Base-by-base conservation (phyloP, 2,888 invertebrate species). In the Sinopyrophorus schimmeli region DNA sequence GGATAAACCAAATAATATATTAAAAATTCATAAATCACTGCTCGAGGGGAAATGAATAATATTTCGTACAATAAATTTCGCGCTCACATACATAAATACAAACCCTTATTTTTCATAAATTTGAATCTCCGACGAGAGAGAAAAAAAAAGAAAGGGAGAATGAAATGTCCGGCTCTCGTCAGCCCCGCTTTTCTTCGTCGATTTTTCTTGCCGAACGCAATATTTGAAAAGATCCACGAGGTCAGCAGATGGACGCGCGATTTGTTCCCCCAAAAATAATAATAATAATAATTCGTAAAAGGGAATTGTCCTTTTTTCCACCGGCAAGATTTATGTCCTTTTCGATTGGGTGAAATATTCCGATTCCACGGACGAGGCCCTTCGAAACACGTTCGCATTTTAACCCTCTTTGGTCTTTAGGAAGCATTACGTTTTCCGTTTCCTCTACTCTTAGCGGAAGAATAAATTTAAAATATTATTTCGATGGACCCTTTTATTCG, bases 311-410 rank as follows among this genome's bases (percentile, higher is more conserved):
- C n/a, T n/a, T n/a, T n/a, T n/a, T n/a, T n/a, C n/a, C n/a, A n/a
- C n/a, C n/a, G n/a, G 46, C 50, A 27, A 52, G 54, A 56, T 56
- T 54, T 54, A 56, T 54, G 53, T 56, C 51, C 40, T 46, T 47
- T 43, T 41, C 51, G 40, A 42, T 31, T 44, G 50, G 34, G 39
- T 55, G 53, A 56, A 51, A 56, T 56, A 56, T 56, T 56, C 46
- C 51, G 54, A 56, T 48, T 51, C 49, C 50, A 47, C 31, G 37
- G 39, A n/a, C n/a, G 34, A 42, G 43, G 32, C 43, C 51, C 41
- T 47, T 50, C 44, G 14, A 32, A 24, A 35, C 16, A 24, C 35
- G 24, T 35, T 35, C 35, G 35, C 35, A 24, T 35, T 32, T 32
- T 32, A 39, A 39, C 39, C 39, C 39, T 26, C 17, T 16, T 10